A percentile compares a stretch with the other conserved stretches of the same genome.
These are phyloP conservation scores for Malacoctenus gilli DNA, from an alignment of 2,797 vertebrate genomes.

Conservation along the genomic window DNA sequence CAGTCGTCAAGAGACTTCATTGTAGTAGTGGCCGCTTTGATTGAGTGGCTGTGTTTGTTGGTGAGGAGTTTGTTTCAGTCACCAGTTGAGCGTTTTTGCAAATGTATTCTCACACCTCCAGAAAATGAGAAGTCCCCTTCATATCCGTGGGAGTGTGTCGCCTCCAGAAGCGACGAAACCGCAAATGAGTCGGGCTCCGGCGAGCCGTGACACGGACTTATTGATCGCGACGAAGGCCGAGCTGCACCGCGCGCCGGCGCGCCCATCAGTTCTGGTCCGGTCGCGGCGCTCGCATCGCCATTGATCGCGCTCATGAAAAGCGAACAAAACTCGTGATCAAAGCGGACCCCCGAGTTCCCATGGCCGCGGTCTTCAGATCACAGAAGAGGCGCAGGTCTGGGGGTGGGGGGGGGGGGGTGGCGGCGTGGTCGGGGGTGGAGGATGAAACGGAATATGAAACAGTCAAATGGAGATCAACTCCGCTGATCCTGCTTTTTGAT, in stretches of 20 bases:
- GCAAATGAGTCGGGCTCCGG: conserved; percentile 15
- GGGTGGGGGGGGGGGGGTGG: conserved; percentile 26
- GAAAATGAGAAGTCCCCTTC: conserved; percentile 11
- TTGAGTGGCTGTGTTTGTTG: conserved; percentile 4
- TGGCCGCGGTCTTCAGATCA: conserved; percentile 57
- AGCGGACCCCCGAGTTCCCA: conserved; percentile 38
- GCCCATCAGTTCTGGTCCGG: background rate
- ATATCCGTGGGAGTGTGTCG: background rate
- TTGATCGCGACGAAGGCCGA: conserved; percentile 14
- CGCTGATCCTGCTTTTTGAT: conserved; percentile 71
- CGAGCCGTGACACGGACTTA: conserved; percentile 11
- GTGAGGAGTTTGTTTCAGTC: background rate
- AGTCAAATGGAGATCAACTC: conserved; percentile 66
- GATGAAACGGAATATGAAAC: conserved; percentile 75
- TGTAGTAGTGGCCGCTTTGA: conserved; percentile 7
- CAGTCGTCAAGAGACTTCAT: conserved; percentile 38
- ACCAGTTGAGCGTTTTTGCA: background rate
- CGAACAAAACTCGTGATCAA: conserved; percentile 67
- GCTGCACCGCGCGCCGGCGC: background rate
- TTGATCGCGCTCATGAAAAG: conserved; percentile 41
- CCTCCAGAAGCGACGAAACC: conserved; percentile 26
- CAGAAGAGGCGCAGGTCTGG: conserved; percentile 45
- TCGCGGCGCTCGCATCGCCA: conserved; percentile 5
- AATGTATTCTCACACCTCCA: background rate
- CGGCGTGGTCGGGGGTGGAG: conserved; percentile 24